Percentiles rank a stretch among this genome's conserved stretches.
phyloP scores from a whole-genome alignment of 1,140 invertebrate species.

The Telenomus remus region DNA sequence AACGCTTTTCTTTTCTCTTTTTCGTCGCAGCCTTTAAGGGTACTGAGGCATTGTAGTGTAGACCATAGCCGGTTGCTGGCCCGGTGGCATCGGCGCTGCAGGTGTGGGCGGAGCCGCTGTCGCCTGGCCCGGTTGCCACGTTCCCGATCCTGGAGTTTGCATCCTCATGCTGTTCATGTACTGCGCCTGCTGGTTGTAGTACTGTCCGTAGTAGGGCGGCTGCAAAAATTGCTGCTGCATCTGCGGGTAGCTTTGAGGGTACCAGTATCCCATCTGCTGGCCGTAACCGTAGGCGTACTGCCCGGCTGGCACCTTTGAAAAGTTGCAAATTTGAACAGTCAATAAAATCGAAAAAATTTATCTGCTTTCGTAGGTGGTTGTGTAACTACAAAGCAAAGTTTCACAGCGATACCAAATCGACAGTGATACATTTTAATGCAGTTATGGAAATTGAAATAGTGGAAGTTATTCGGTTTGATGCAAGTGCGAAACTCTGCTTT shows the following conservation, averaged over 20 bases:
- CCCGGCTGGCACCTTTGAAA: conserved; percentile 72
- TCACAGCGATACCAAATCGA: too few species aligned
- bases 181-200: conserved; percentile 75
- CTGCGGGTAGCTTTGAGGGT: conserved; percentile 81
- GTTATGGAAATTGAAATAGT: too few species aligned
- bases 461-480: too few species aligned
- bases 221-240: conserved; percentile 76
- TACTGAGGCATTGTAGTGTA: conserved; percentile 85
- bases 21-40: conserved; percentile 73
- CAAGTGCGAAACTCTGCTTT: too few species aligned
- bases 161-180: conserved; percentile 77
- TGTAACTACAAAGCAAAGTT: too few species aligned
- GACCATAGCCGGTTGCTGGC: conserved; percentile 82
- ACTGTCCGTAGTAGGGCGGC: conserved; percentile 76
- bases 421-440: too few species aligned
- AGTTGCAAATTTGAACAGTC: neutral
- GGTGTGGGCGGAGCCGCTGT: conserved; percentile 73
- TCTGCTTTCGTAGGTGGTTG: too few species aligned
- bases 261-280: conserved; percentile 88
- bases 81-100: conserved; percentile 73
- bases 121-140: conserved; percentile 76
- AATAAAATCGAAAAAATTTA: neutral
- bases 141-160: conserved; percentile 75
- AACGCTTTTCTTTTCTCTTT: neutral
- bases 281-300: conserved; percentile 83